Evolutionary conservation across 2,797 vertebrate genomes (phyloP).

Genomic region (Enoplosus armatus): DNA sequence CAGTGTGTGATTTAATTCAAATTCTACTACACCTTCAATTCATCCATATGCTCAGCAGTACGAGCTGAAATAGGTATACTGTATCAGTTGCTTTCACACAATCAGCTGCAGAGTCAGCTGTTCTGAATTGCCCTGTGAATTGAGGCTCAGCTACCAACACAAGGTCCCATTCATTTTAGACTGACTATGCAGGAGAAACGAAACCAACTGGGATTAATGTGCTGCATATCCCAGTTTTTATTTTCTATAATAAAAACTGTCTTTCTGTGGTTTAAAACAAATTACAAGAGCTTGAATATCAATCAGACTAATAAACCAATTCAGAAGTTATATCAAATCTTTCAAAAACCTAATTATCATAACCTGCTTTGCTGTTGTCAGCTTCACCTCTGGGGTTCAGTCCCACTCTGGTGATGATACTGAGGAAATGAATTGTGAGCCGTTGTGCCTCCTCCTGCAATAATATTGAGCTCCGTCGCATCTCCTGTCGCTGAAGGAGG

Average conservation of each 20-base stretch:
- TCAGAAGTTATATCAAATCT: background rate
- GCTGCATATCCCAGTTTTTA: background rate
- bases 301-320: background rate
- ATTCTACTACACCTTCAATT: background rate
- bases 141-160: background rate
- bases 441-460: background rate
- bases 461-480: constrained; percentile 15
- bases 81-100: constrained; percentile 11
- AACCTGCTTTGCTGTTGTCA: constrained; percentile 7
- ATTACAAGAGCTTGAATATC: background rate
- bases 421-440: background rate
- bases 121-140: constrained; percentile 26
- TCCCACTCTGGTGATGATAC: constrained; percentile 20
- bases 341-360: background rate
- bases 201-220: background rate
- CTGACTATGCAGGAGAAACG: background rate
- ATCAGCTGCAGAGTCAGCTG: constrained; percentile 42
- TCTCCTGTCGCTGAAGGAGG: constrained; percentile 31
- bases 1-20: constrained; percentile 7
- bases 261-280: background rate
- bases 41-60: background rate
- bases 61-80: background rate
- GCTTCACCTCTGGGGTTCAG: constrained; percentile 32
- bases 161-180: background rate
- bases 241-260: background rate